These are phyloP conservation scores for Aphelocoma californica DNA, from an alignment of 2,797 vertebrate genomes.

Conservation along the genomic window DNA sequence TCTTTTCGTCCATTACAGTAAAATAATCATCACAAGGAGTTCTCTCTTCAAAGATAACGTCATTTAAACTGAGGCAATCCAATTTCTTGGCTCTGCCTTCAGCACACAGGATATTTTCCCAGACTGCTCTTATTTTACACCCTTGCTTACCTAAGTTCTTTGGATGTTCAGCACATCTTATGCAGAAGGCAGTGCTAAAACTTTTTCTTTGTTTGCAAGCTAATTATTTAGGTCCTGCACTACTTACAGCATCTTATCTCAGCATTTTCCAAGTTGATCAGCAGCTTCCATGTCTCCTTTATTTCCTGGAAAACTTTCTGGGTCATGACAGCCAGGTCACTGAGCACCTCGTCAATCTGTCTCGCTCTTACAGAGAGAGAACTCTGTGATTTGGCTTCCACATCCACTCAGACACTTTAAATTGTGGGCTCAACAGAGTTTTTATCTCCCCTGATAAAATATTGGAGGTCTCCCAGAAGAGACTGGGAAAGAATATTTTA, in stretches of 20 bases:
- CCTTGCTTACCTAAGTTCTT: not conserved
- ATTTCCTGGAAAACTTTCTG: constrained; percentile 10
- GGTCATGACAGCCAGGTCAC: not conserved
- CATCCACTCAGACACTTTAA: not conserved
- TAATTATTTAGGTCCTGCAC: not conserved
- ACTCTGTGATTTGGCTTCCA: not conserved
- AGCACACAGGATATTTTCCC: not conserved
- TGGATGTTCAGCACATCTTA: not conserved
- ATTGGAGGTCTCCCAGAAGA: not conserved
- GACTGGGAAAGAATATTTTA: not conserved
- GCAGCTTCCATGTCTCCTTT: not conserved
- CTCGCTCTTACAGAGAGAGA: not conserved
- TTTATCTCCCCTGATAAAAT: not conserved
- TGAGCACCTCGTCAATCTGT: constrained; percentile 21
- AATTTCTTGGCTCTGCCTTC: not conserved
- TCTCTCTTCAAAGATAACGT: not conserved
- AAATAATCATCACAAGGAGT: not conserved
- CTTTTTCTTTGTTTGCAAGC: not conserved
- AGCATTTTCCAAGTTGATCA: not conserved
- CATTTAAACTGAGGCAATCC: not conserved
- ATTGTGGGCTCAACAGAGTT: not conserved
- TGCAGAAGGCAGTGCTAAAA: not conserved
- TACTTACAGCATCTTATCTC: not conserved
- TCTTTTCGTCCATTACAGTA: not conserved
- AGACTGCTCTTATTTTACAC: not conserved